phyloP scores from a whole-genome alignment of 2,888 invertebrate species.

The Drosophila leonis region DNA sequence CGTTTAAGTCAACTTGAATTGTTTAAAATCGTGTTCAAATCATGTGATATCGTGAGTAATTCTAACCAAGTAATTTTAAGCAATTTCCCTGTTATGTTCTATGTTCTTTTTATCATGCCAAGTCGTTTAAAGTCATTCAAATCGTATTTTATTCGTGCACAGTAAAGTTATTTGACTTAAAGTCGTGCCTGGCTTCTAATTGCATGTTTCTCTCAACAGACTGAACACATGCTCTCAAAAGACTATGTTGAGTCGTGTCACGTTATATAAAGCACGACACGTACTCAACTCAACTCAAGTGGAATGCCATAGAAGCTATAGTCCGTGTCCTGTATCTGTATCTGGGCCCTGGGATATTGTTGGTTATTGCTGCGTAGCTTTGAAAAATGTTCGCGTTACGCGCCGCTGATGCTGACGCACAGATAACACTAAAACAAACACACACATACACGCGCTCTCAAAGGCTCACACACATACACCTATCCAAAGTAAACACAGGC shows the following conservation, averaged over 20 bases:
- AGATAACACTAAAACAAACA: conserved; percentile 67
- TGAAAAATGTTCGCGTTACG: conserved; percentile 67
- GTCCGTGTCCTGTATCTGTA: conserved; percentile 23
- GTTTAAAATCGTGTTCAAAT: too few species aligned
- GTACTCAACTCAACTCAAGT: conserved; percentile 6
- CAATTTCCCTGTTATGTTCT: not conserved
- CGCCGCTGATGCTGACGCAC: conserved; percentile 69
- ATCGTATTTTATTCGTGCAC: not conserved
- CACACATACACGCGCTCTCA: conserved; percentile 13
- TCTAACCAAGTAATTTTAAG: too few species aligned
- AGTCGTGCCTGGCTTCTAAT: not conserved
- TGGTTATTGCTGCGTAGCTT: conserved; percentile 54
- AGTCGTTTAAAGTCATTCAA: not conserved
- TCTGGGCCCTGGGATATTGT: conserved; percentile 33
- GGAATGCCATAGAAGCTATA: conserved; percentile 1
- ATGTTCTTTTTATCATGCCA: not conserved
- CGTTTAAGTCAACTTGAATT: too few species aligned
- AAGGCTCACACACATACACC: conserved; percentile 21
- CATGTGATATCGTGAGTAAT: too few species aligned
- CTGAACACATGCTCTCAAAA: not conserved
- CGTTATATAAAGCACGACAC: not conserved
- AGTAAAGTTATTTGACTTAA: not conserved
- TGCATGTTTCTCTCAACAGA: not conserved
- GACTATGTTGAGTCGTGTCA: not conserved
- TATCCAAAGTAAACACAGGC: conserved; percentile 32